A percentile compares a stretch with the other conserved stretches of the same genome.
Conservation (phyloP, 2,888 invertebrate species). For the Atrina japonica region DNA sequence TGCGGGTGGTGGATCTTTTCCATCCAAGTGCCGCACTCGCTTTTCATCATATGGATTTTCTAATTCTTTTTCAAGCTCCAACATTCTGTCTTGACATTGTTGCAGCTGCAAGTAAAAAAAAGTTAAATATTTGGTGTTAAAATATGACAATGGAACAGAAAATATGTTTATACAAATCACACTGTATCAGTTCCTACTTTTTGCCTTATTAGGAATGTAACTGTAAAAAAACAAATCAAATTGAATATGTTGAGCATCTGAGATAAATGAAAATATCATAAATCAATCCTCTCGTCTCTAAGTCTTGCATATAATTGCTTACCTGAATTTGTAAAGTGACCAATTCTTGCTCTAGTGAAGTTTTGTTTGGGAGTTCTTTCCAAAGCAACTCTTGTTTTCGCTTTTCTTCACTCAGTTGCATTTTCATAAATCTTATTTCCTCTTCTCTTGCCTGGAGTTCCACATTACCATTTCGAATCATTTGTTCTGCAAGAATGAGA, state of each 20-base stretch:
- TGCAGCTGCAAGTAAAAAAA: conserved; percentile 65
- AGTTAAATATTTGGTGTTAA: not conserved
- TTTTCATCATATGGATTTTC: conserved; percentile 78
- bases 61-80: conserved; percentile 77
- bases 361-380: conserved; percentile 75
- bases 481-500: conserved; percentile 76
- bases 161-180: no score
- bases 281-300: no score
- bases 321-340: conserved; percentile 79
- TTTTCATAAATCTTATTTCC: conserved; percentile 78
- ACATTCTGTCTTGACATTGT: conserved; percentile 79
- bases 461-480: conserved; percentile 79
- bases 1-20: conserved; percentile 76
- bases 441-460: conserved; percentile 79
- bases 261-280: no score
- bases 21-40: conserved; percentile 76
- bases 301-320: no score
- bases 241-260: no score
- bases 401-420: conserved; percentile 77
- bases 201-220: no score
- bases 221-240: no score
- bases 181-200: no score
- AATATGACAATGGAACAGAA: not conserved
- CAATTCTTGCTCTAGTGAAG: conserved; percentile 75
- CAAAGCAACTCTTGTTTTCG: conserved; percentile 73